phyloP scores from a whole-genome alignment of 2,797 vertebrate species.

The Petrocephalus schoutedeni region DNA sequence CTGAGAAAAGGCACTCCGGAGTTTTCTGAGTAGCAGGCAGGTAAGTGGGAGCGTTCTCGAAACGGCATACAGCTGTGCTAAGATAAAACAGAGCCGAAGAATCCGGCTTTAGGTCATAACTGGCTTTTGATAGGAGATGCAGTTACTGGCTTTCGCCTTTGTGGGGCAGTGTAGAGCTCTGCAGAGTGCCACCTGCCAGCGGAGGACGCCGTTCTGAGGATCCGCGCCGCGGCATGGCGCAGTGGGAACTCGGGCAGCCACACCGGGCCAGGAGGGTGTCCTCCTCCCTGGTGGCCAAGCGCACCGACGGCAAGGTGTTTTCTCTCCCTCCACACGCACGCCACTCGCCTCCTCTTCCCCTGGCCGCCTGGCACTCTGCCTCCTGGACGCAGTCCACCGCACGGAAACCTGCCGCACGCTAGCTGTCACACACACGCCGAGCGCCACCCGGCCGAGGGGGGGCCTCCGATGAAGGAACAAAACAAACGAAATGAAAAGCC shows the following conservation, averaged over 20 bases:
- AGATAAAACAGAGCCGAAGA: not conserved
- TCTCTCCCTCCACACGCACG: not conserved
- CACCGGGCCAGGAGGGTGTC: not conserved
- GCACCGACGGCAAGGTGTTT: not conserved
- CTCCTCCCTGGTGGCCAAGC: not conserved
- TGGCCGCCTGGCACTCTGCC: conserved; percentile 51
- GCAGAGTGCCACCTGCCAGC: not conserved
- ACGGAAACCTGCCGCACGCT: conserved; percentile 65
- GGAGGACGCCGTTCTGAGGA: not conserved
- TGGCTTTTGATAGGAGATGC: not conserved
- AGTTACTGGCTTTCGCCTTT: not conserved
- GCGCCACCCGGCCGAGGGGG: not conserved
- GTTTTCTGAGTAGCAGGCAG: not conserved
- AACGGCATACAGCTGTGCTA: not conserved
- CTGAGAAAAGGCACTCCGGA: not conserved
- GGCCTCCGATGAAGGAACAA: not conserved
- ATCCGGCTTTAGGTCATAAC: not conserved
- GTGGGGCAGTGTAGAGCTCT: not conserved
- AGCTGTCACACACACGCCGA: conserved; percentile 11
- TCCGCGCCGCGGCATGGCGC: not conserved
- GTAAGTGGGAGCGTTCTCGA: not conserved
- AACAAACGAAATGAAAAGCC: conserved; percentile 9
- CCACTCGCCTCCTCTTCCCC: not conserved
- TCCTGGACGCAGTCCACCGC: conserved; percentile 66
- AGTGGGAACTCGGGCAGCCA: not conserved